Base-by-base conservation (phyloP, 2,113 vertebrate species). In the Spizaetus ornatus region DNA sequence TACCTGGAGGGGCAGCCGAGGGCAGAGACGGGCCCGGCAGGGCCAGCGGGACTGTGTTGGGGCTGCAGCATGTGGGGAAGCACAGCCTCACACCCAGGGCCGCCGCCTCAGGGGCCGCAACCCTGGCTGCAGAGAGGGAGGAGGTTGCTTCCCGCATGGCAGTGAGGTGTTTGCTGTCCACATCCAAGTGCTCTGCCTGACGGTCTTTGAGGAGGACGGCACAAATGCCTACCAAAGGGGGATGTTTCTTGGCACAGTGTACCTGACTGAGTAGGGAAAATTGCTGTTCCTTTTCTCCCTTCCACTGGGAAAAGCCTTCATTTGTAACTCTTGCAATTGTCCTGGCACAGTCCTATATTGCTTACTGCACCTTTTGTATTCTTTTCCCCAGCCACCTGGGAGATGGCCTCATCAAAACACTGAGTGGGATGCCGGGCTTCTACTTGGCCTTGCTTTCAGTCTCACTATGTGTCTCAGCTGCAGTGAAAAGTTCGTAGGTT, bases 101-200 rank as follows among this genome's bases (percentile, higher is more conserved):
- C 90, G 92, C 74, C 47, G 82, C 23, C 27, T 72, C 25, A 16
- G 29, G 48, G 19, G 32, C 11, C 48, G 65, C 61, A 52, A 69
- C 34, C 62, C 20, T 3, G 7, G 42, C 16, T 11, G 9, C 12
- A 67, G 42, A 13, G 42, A 38, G 21, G 2, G 4, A 26, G 16
- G 9, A 36, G 34, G 32, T 27, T 79, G 14, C 29, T 40, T 73
- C 10, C 13, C 2, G 0, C 43, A 69, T 0, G 0, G 6, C 3
- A 2, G 18, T 7, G 26, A 29, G 11, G 12, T 7, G 23, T 56
- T 62, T 45, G 59, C 13, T 47, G 25, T 13, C 22, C 25, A 29
- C 7, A 36, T 36, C 32, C 36, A 69, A 73, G 42, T 2, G 1
- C 16, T 86, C 16, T 47, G 32, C 29, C 31, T 53, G n/a, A 21